A percentile compares a stretch with the other conserved stretches of the same genome.
Evolutionary conservation across 2,888 invertebrate genomes (phyloP).

Genomic region (Muscina levida): DNA sequence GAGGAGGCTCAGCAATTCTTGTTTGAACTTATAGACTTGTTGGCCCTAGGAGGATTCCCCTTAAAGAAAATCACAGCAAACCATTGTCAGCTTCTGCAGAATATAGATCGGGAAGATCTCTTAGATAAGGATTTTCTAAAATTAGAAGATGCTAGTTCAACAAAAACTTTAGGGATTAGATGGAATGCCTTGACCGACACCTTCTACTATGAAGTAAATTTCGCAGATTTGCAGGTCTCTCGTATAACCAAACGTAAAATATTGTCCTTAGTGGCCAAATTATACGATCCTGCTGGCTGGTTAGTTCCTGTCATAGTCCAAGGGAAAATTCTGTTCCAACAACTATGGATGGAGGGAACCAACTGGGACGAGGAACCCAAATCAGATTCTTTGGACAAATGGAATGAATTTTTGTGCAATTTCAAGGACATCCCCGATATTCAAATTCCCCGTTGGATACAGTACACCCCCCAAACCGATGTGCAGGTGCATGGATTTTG

Average conservation of each 20-base stretch:
- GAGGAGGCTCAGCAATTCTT: neutral
- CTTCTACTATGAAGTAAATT: neutral
- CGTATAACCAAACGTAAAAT: conserved; percentile 2
- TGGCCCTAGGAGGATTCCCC: conserved; percentile 18
- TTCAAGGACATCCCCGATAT: neutral
- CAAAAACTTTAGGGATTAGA: conserved; percentile 31
- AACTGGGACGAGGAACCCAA: conserved; percentile 30
- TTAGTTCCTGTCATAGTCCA: neutral
- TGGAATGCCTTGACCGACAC: neutral
- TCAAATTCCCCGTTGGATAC: conserved; percentile 4
- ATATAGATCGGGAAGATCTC: conserved; percentile 28
- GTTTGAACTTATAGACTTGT: neutral
- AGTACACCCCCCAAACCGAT: neutral
- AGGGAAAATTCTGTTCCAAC: neutral
- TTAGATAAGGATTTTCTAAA: conserved; percentile 14
- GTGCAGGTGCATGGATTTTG: conserved; percentile 15
- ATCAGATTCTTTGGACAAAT: neutral
- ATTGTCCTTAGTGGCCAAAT: neutral
- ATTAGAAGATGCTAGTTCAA: conserved; percentile 16
- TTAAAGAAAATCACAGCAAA: conserved; percentile 27
- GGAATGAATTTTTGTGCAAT: neutral
- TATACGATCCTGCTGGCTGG: conserved; percentile 20
- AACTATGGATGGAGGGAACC: neutral
- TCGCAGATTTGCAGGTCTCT: neutral
- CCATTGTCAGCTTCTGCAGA: conserved; percentile 8